A percentile compares a stretch with the other conserved stretches of the same genome.
Conservation (phyloP, 2,797 vertebrate species). For the Novumbra hubbsi region DNA sequence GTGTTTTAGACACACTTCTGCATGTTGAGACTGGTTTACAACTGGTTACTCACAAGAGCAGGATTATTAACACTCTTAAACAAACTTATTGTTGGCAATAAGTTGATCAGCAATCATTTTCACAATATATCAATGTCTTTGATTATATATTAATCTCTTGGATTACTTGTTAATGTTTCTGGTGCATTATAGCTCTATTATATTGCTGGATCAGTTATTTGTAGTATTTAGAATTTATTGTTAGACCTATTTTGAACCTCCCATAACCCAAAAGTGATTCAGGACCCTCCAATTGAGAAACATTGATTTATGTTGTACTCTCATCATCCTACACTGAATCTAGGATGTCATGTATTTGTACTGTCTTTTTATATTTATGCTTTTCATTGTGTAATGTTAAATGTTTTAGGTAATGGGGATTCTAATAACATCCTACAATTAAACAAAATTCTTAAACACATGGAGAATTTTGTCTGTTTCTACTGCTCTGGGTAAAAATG, state of each 20-base stretch:
- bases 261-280: too few species aligned
- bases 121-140: neutral
- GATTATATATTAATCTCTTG: too few species aligned
- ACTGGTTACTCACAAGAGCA: neutral
- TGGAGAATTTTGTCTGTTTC: neutral
- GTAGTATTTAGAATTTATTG: too few species aligned
- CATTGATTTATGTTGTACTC: too few species aligned
- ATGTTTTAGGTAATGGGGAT: too few species aligned
- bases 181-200: neutral
- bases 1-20: neutral
- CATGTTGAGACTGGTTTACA: neutral
- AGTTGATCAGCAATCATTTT: neutral
- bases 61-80: neutral
- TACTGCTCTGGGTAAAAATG: neutral
- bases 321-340: too few species aligned
- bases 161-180: neutral
- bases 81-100: neutral
- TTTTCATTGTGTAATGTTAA: too few species aligned
- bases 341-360: too few species aligned
- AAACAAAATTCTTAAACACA: neutral
- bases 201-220: too few species aligned
- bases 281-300: too few species aligned
- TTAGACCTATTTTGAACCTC: too few species aligned
- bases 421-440: neutral
- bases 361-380: too few species aligned